A percentile compares a stretch with the other conserved stretches of the same genome.
These are phyloP conservation scores for Potamilus streckersoni DNA, from an alignment of 1,140 invertebrate species.

Conservation along the genomic window DNA sequence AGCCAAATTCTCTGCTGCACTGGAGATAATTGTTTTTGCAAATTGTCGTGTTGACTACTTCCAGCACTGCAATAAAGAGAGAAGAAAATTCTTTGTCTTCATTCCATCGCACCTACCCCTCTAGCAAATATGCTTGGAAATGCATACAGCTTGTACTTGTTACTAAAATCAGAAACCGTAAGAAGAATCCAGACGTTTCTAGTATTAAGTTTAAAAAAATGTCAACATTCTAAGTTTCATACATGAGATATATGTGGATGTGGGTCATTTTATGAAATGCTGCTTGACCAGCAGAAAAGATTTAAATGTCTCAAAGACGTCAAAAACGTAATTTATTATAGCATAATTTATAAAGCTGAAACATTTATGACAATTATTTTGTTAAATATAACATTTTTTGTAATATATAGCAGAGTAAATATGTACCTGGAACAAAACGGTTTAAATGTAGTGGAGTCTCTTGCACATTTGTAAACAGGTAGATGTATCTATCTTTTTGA, in stretches of 20 bases:
- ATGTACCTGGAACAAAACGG: slow-evolving; percentile 39
- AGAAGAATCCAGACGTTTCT: background rate
- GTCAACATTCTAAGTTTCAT: background rate
- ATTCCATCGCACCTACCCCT: slow-evolving; percentile 37
- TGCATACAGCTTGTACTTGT: slow-evolving; percentile 26
- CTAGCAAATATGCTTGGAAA: slow-evolving; percentile 41
- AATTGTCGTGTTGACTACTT: too few species aligned
- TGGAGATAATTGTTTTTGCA: too few species aligned
- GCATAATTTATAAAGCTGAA: background rate
- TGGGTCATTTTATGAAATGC: background rate
- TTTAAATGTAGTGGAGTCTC: slow-evolving; percentile 38
- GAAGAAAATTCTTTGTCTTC: slow-evolving; percentile 4
- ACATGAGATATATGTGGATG: background rate
- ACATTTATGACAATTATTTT: background rate
- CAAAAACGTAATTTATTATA: background rate
- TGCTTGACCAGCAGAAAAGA: background rate
- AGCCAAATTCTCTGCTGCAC: too few species aligned
- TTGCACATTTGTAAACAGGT: slow-evolving; percentile 21
- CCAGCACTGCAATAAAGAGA: too few species aligned
- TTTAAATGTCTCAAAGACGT: background rate
- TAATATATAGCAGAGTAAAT: background rate
- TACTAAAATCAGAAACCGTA: slow-evolving; percentile 18
- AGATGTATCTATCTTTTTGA: slow-evolving; percentile 21
- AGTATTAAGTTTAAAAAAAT: background rate
- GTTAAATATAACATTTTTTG: too few species aligned